These are phyloP conservation scores for Ceyx melanurus DNA, from an alignment of 2,113 vertebrate species.

Conservation along the genomic window DNA sequence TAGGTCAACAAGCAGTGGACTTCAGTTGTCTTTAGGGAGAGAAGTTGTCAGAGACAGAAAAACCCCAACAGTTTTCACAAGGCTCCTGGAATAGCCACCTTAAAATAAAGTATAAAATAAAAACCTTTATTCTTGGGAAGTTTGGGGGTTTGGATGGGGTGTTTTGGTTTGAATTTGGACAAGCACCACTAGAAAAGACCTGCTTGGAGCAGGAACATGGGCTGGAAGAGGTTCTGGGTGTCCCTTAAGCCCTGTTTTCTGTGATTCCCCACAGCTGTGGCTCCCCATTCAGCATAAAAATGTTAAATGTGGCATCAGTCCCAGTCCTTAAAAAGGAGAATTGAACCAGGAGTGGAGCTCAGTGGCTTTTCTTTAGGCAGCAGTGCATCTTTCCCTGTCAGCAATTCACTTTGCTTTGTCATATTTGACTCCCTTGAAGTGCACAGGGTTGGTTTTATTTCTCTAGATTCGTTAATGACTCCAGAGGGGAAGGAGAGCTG, in stretches of 20 bases:
- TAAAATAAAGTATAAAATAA: no score
- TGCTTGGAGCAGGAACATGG: not conserved
- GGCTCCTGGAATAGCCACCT: not conserved
- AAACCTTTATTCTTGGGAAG: not conserved
- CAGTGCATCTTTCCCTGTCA: not conserved
- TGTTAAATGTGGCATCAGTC: not conserved
- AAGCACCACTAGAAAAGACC: not conserved
- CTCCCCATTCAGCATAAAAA: not conserved
- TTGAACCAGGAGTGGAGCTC: not conserved
- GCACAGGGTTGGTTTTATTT: not conserved
- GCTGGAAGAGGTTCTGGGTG: not conserved
- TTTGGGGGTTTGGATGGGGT: not conserved
- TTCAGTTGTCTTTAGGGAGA: not conserved
- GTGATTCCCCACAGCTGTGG: not conserved
- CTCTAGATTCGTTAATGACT: not conserved
- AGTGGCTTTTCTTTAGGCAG: not conserved
- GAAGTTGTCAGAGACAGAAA: not conserved
- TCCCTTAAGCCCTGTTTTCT: not conserved
- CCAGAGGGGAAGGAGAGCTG: not conserved
- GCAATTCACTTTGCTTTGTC: constrained; percentile 5
- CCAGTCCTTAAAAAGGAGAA: not conserved
- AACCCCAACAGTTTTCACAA: not conserved
- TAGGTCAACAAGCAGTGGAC: constrained; percentile 42
- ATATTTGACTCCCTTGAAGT: not conserved
- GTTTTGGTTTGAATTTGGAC: not conserved